Evolutionary conservation across 1,140 invertebrate species (phyloP), one percentile per base, ranked within the genome.

Genomic region (Phenacoccus solenopsis): DNA sequence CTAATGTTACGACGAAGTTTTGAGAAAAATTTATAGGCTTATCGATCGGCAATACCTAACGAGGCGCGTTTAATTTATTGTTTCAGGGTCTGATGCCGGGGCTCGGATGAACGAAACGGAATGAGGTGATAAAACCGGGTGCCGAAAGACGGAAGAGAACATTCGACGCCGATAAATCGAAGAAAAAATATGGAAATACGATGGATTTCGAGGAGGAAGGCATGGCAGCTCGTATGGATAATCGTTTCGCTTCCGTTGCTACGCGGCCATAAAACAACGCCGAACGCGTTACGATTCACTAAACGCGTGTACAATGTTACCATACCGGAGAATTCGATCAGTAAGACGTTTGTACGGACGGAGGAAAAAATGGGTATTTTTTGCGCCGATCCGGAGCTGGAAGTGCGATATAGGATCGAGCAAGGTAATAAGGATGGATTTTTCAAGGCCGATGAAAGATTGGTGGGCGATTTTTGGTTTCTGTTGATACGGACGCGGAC

Each of bases 401-500:
- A 88, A 70, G 83, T 97, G 13, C 86, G 88, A 71, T 94, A 87
- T 78, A 87, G 88, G 74, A 94, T 98, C 77, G 82, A 88, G 16
- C 85, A 84, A 72, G 93, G 93, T 27, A 92, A 97, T 79, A 84
- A 86, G 27, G 88, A 93, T 70, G 90, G 91, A 76, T 89, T 96
- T 76, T 98, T 98, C 81, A 95, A 94, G 78, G 91, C 91, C 0
- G 94, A 96, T 77, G 87, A 92, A 69, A 82, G 86, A 16, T 79
- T 86, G 28, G 88, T 98, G 12, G 94, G 94, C 22, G 91, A 97
- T 80, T 97, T 96, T 82, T 93, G 89, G 79, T 98, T 98, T 78
- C 82, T 98, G 24, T 82, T 89, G 28, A 86, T 98, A 70, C 82
- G 93, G 73, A 96, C 91, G 71, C 84, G 90, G 76, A 93, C 91